These are phyloP conservation scores for Agriopis leucophaearia DNA, from an alignment of 2,888 invertebrate species.

Conservation along the genomic window DNA sequence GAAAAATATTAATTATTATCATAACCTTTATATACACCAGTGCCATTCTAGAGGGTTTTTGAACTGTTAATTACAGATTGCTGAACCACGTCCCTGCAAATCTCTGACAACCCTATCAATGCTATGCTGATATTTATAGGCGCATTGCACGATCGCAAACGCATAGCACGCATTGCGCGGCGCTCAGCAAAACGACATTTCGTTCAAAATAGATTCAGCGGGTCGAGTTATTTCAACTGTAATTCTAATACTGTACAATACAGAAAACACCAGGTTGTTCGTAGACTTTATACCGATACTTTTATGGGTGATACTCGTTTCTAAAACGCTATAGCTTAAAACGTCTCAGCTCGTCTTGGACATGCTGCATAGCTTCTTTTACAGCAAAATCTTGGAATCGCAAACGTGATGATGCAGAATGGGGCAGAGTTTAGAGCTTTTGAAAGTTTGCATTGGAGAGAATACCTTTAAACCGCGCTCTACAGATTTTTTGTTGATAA, in stretches of 20 bases:
- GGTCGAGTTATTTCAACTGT: constrained; percentile 31
- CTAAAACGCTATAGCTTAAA: not conserved
- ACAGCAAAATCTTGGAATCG: constrained; percentile 6
- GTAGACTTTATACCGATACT: not conserved
- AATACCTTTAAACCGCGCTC: no score
- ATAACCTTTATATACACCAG: no score
- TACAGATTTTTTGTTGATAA: no score
- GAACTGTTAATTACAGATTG: not conserved
- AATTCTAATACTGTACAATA: constrained; percentile 1
- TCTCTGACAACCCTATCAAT: constrained; percentile 1
- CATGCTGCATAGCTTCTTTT: constrained; percentile 24
- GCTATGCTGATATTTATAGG: constrained; percentile 15
- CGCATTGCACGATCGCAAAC: constrained; percentile 21
- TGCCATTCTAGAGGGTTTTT: no score
- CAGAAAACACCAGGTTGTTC: constrained; percentile 3
- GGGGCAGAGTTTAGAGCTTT: not conserved
- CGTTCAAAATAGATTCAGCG: constrained; percentile 36
- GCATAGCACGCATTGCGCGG: constrained; percentile 28
- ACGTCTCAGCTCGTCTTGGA: constrained; percentile 1
- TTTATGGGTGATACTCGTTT: not conserved
- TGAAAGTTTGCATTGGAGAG: not conserved
- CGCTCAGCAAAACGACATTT: constrained; percentile 36
- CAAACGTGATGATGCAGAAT: not conserved
- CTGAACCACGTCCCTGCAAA: not conserved
- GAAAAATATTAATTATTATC: no score